These are phyloP conservation scores for Phyllotreta cruciferae DNA, from an alignment of 2,888 invertebrate species.

Conservation along the genomic window DNA sequence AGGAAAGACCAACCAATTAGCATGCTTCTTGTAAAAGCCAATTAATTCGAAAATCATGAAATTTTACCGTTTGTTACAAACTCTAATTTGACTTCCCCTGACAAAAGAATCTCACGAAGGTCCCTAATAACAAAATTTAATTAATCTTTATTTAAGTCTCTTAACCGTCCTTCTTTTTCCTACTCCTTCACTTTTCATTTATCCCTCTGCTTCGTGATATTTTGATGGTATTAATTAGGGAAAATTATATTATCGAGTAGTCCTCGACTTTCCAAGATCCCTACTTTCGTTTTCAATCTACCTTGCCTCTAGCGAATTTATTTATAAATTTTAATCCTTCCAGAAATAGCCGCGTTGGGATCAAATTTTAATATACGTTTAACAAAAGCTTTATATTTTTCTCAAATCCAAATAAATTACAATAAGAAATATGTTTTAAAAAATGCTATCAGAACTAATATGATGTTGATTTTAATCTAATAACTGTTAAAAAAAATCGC, in stretches of 20 bases:
- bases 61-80: slow-evolving; percentile 22
- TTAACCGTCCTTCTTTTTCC: slow-evolving; percentile 22
- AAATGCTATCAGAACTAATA: slow-evolving; percentile 2
- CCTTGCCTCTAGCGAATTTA: too few species aligned
- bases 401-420: too few species aligned
- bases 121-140: slow-evolving; percentile 24
- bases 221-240: slow-evolving; percentile 27
- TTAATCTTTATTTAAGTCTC: slow-evolving; percentile 27
- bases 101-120: slow-evolving; percentile 22
- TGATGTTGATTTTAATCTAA: neutral
- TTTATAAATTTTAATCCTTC: too few species aligned
- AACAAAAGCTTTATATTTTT: too few species aligned
- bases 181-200: slow-evolving; percentile 24
- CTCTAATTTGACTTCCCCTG: slow-evolving; percentile 22
- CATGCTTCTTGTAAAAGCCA: slow-evolving; percentile 17
- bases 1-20: slow-evolving; percentile 15
- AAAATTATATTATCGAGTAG: slow-evolving; percentile 25
- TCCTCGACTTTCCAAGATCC: slow-evolving; percentile 7
- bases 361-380: too few species aligned
- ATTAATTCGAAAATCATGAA: slow-evolving; percentile 25
- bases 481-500: neutral
- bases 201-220: slow-evolving; percentile 25
- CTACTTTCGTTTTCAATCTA: neutral
- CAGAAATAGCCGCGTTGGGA: too few species aligned
- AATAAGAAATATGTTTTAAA: too few species aligned